Evolutionary conservation across 1,140 invertebrate species (phyloP), one percentile per base, ranked within the genome.

Genomic region (Anastrepha obliqua): DNA sequence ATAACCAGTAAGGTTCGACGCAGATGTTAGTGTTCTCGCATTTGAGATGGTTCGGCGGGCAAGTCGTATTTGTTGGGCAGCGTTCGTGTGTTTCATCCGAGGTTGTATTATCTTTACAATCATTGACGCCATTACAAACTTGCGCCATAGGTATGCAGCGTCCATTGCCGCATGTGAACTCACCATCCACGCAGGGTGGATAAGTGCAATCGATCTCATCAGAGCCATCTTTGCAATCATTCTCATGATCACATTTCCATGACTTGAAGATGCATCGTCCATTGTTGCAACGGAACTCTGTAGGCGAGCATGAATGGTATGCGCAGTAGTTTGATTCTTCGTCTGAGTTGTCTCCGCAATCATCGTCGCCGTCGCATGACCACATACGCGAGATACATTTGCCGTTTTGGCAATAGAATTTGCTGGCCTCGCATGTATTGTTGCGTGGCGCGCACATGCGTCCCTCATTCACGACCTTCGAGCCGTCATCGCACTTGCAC

Each of bases 331-430:
- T 97, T 29, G 95, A 94, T 91, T 98, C 97, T 94, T 99, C 99
- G 93, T 99, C 99, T 3, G 97, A 97, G 44, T 96, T 97, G 93
- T 99, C 99, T 0, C 97, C 97, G 91, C 98, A 99, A 90, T 99
- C 98, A 89, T 98, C 97, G 89, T 99, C 98, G 6, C 92, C 92
- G 93, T 99, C 98, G 93, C 99, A 99, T 4, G 98, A 97, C 97
- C 98, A 99, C 95, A 99, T 97, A 81, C 98, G 94, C 0, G 97
- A 98, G 87, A 99, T 98, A 91, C 99, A 99, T 90, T 98, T 97
- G 8, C 98, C 98, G 93, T 99, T 99, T 13, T 95, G 95, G 92
- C 99, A 99, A 89, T 97, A 97, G 93, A 99, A 99, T 93, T 99
- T 98, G 89, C 95, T 96, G 0, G 95, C 93, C 90, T 98, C 97